Base-by-base conservation (phyloP, 2,888 invertebrate species). In the Caenorhabditis sp. region DNA sequence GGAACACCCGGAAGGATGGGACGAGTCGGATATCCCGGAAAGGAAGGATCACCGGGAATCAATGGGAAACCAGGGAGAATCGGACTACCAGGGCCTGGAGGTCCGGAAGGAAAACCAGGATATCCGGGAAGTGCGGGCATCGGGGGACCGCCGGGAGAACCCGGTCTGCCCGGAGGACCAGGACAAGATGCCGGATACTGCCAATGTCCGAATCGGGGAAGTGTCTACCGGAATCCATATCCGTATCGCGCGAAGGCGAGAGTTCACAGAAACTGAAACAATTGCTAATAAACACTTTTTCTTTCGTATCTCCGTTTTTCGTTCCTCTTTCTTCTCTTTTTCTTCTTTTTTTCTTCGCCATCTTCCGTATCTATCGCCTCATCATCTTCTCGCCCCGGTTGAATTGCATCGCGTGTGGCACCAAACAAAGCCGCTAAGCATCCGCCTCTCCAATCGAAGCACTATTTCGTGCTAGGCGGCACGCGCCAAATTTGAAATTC, bases 161-260 rank as follows among this genome's bases (percentile, higher is more conserved):
- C 26, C 0, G 85, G 85, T 58, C 15, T 22, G 0, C 79, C 76
- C 5, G 85, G 85, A 60, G 60, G 67, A 13, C 79, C 76, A 1
- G 85, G 85, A 18, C 79, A 51, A 1, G 85, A 85, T 72, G 85
- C 81, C 13, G 82, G 82, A 4, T 85, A 85, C 53, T 85, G 83
- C 69, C 74, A 81, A 32, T 83, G 85, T 24, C 83, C 85, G 37
- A 60, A 56, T 51, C 62, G 83, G 6, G 69, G 64, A 56, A 68
- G 32, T 20, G 47, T 61, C 35, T 80, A 80, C 51, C 32, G 68
- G 9, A 72, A 80, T 26, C 64, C 65, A 40, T 74, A 80, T 58
- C 80, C 72, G 8, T 80, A 68, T 44, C 60, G 56, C 18, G 24
- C 65, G 18, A 76, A 77, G 15, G 32, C 58, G 0, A 58, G 50